A percentile compares a stretch with the other conserved stretches of the same genome.
Evolutionary conservation across 2,888 invertebrate genomes (phyloP).

Genomic region (Leptinotarsa tumamoca): DNA sequence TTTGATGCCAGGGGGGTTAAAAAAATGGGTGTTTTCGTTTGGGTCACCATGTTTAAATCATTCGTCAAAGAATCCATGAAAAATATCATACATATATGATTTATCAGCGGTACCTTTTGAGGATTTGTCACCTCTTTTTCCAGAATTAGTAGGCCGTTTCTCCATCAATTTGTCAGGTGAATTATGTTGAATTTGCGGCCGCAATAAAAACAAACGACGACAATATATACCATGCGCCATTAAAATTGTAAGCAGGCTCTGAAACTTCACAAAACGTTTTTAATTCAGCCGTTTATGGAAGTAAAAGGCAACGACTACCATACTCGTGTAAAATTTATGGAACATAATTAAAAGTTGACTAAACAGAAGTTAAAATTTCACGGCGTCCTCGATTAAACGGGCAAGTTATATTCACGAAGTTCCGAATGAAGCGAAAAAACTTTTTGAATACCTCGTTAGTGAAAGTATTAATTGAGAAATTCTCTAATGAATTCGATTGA

Average conservation of each 20-base stretch:
- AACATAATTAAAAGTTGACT: constrained; percentile 27
- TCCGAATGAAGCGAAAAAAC: constrained; percentile 5
- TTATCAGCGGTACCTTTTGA: neutral
- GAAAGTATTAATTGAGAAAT: neutral
- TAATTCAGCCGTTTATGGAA: constrained; percentile 21
- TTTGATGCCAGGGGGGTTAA: too few relatives aligned
- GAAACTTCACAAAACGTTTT: constrained; percentile 22
- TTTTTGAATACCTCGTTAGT: constrained; percentile 17
- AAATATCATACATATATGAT: too few relatives aligned
- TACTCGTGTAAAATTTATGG: constrained; percentile 22
- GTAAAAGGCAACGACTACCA: constrained; percentile 18
- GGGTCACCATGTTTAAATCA: too few relatives aligned
- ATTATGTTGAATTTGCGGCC: constrained; percentile 3
- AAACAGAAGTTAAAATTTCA: constrained; percentile 22
- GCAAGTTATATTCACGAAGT: constrained; percentile 19
- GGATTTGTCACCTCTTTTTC: neutral
- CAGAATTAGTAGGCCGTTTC: neutral
- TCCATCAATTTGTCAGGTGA: constrained; percentile 8
- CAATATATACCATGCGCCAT: constrained; percentile 16
- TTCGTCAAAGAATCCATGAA: too few relatives aligned
- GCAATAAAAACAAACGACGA: constrained; percentile 16
- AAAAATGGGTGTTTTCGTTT: too few relatives aligned
- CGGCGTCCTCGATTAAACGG: constrained; percentile 16
- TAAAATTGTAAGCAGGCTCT: constrained; percentile 22
- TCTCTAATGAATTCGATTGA: neutral